phyloP scores from a whole-genome alignment of 2,888 invertebrate genomes.

The Acleris cristana region DNA sequence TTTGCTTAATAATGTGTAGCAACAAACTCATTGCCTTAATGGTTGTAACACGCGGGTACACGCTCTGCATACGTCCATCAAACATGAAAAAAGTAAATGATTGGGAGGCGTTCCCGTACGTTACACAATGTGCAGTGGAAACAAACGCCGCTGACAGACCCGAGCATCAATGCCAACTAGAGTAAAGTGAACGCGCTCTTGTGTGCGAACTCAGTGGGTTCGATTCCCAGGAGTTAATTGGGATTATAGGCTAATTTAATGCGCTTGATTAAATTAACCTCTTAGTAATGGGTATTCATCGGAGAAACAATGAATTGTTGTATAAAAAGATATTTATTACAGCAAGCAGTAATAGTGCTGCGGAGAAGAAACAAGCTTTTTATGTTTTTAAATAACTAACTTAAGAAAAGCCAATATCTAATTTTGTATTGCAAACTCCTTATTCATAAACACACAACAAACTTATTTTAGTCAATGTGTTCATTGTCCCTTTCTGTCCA shows the following conservation, averaged over 20 bases:
- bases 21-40: constrained; percentile 18
- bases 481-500: no score
- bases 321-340: no score
- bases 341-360: no score
- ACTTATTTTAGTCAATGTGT: no score
- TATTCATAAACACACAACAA: no score
- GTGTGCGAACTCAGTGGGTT: constrained; percentile 3
- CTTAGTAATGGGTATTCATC: no score
- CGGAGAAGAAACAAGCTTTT: no score
- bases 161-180: constrained; percentile 17
- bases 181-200: constrained; percentile 6
- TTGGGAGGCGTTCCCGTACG: constrained; percentile 10
- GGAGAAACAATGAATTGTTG: no score
- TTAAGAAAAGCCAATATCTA: no score
- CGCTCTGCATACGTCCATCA: constrained; percentile 33
- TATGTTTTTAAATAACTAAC: no score
- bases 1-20: constrained; percentile 19
- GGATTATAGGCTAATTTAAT: neutral
- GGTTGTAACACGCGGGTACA: constrained; percentile 21
- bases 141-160: constrained; percentile 33
- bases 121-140: constrained; percentile 45
- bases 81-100: constrained; percentile 13
- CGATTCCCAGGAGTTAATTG: constrained; percentile 7
- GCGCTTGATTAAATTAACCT: no score
- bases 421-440: no score